Base-by-base conservation (phyloP, 2,888 invertebrate genomes). In the Cephus pulcher region DNA sequence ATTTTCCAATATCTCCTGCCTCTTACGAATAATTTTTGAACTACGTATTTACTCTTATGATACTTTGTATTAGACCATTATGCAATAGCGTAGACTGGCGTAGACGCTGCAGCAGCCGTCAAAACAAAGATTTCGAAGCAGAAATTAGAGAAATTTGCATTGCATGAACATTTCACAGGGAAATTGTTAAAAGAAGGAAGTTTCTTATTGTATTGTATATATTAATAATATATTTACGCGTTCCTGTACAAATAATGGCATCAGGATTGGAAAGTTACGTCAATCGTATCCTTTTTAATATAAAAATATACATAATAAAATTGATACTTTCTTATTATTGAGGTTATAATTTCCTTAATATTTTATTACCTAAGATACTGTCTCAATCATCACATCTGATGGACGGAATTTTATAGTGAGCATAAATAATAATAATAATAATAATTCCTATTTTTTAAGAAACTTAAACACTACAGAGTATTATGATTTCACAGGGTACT, bases 361-460 rank as follows among this genome's bases (percentile, higher is more conserved):
- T 77, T 80, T 83, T 74, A 81, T 75, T 79, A 76, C 71, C 83
- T 40, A 40, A 95, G 95, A 97, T 92, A 97, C 97, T 68, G 98
- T 98, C 78, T 98, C 98, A 68, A 97, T 99, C 82, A 98, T 99
- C 87, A 99, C 99, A 76, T 96, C 98, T 15, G 99, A 99, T 93
- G 99, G 99, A 73, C 94, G 99, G 84, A 98, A 98, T 91, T 98
- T 99, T 90, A 97, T 98, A 86, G 95, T 95, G 92, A 93, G 94
- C 92, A 84, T 76, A 71, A n/a, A 15, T 34, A 32, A 32, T 71
- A 12, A 32, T 71, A 12, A n/a, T n/a, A n/a, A 30, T 70, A 40
- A 15, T 40, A 40, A 40, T 40, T 9, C 6, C 23, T 56, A 23
- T 23, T 23, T 15, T 56, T 56, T 56, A 9, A 23, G 2, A 9